These are phyloP conservation scores for Apomyelois bistriatella DNA, from an alignment of 2,888 invertebrate genomes.

Conservation along the genomic window DNA sequence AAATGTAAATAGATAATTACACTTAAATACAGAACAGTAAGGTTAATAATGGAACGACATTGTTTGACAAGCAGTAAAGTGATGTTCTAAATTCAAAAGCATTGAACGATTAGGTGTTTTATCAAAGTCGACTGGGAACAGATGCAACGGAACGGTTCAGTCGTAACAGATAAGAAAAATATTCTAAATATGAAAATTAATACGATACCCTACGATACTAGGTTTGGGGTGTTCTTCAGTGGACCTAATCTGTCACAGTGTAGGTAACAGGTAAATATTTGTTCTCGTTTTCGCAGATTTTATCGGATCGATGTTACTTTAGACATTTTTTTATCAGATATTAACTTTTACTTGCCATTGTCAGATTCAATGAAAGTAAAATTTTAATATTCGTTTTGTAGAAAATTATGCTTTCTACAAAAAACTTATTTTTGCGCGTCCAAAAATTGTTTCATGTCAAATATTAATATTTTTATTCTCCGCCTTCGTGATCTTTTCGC, in stretches of 20 bases:
- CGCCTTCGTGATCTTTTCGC: no score
- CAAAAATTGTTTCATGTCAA: not conserved
- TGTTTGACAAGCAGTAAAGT: conserved; percentile 8
- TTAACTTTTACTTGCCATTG: conserved; percentile 49
- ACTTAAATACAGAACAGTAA: conserved; percentile 20
- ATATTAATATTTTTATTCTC: not conserved
- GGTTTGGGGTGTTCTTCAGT: no score
- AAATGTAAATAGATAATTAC: conserved; percentile 9
- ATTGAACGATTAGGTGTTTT: conserved; percentile 24
- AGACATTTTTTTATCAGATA: conserved; percentile 36
- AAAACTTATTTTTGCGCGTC: not conserved
- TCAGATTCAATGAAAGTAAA: conserved; percentile 40
- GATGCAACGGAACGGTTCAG: conserved; percentile 18
- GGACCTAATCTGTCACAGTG: no score
- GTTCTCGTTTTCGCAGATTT: not conserved
- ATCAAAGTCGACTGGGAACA: conserved; percentile 29
- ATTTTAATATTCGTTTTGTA: conserved; percentile 24
- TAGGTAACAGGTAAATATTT: no score
- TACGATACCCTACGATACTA: no score
- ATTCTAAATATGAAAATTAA: not conserved
- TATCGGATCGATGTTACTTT: conserved; percentile 15
- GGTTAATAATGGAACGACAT: conserved; percentile 18
- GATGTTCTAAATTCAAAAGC: conserved; percentile 30
- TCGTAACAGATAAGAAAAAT: not conserved
- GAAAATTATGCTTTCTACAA: conserved; percentile 20